phyloP scores from a whole-genome alignment of 2,113 vertebrate species.

The Xiphorhynchus elegans region DNA sequence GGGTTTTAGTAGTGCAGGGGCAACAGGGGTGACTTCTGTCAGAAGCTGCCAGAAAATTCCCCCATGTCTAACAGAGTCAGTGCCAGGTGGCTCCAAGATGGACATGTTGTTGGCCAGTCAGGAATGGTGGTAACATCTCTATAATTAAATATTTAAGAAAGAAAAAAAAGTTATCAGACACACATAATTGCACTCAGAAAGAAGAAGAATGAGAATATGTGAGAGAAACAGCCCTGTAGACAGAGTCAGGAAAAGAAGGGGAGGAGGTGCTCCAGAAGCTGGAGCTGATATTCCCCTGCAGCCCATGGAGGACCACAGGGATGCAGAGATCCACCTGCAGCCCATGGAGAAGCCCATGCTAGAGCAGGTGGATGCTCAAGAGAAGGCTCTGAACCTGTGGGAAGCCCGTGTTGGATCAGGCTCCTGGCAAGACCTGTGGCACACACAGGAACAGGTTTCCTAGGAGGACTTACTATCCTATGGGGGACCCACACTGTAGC shows the following conservation, averaged over 20 bases:
- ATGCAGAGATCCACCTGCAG: neutral
- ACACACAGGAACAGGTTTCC: neutral
- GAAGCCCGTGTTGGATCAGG: neutral
- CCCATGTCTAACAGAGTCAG: neutral
- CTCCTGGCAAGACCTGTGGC: neutral
- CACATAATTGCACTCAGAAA: neutral
- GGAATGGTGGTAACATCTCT: neutral
- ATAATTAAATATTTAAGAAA: neutral
- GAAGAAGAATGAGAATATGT: neutral
- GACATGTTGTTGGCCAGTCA: fast-evolving
- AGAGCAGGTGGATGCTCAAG: neutral
- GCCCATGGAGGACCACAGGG: fast-evolving
- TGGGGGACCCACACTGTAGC: too few relatives aligned
- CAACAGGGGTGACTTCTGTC: neutral
- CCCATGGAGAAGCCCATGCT: neutral
- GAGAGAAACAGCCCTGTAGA: neutral
- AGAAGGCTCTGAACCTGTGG: neutral
- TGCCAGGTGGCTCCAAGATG: neutral
- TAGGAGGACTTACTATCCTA: neutral
- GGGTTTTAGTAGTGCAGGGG: neutral
- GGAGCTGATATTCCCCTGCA: fast-evolving
- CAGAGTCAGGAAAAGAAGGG: neutral
- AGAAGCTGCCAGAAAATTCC: neutral
- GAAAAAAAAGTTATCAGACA: neutral
- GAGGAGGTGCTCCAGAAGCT: neutral